Evolutionary conservation across 23 tunicate genomes (phyloP), one percentile per base, ranked within the genome.

Genomic region (Halocynthia aurantium): DNA sequence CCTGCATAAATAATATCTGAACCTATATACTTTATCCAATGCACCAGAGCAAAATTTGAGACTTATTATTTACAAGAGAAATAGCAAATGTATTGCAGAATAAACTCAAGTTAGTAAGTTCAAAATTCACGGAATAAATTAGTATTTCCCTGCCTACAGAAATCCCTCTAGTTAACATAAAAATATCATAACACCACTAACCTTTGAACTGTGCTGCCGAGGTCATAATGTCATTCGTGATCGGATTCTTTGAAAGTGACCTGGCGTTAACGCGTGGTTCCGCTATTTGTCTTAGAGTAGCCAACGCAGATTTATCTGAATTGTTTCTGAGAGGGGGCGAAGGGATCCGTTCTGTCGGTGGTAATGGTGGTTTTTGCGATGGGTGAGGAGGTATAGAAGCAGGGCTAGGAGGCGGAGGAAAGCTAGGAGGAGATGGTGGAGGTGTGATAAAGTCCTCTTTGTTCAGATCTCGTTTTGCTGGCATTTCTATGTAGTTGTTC

Each of bases 151-250:
- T 1, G 44, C 44, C 44, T 31, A 31, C 44, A 31, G 44, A 31
- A 31, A 1, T 31, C 44, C 44, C 44, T 31, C 44, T 31, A 31
- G 44, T 31, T 31, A 31, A 1, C 44, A 31, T 31, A 31, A 31
- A 31, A 31, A 31, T 4, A 31, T 31, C 44, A 31, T 31, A 31
- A 31, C 44, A 31, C 44, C 44, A 31, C 15, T 10, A 13, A 74
- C 78, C 78, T 74, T 74, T 74, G 63, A 74, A 74, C 20, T 53
- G n/a, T 54, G 55, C 78, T 54, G 78, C 78, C 6, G 62, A 62
- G 18, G 55, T 74, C 78, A 74, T 74, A 10, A 74, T 74, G 56
- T 74, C 78, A 10, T 74, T 49, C 10, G 55, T 62, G 5, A 74
- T 74, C 6, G 78, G 78, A 44, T 74, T 74, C 31, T 74, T 74